Percentiles rank a stretch among this genome's conserved stretches.
These are phyloP conservation scores for Dioctria linearis DNA, from an alignment of 2,888 invertebrate genomes.

Conservation along the genomic window DNA sequence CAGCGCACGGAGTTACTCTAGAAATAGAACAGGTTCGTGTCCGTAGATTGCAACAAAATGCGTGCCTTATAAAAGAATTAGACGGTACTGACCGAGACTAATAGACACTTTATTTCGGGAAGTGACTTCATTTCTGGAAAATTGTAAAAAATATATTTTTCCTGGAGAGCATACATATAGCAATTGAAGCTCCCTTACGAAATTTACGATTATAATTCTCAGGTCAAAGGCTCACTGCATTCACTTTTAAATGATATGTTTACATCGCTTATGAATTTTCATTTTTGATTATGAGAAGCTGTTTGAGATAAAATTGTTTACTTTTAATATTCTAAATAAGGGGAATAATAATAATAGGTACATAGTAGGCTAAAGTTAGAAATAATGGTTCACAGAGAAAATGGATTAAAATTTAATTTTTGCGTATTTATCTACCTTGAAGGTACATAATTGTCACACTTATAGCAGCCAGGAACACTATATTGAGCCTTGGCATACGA, in stretches of 20 bases:
- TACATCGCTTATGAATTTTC: background rate
- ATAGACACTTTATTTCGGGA: constrained; percentile 43
- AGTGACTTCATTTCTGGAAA: constrained; percentile 35
- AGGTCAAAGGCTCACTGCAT: background rate
- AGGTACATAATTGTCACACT: too few relatives aligned
- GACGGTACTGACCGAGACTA: constrained; percentile 45
- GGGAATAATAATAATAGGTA: too few relatives aligned
- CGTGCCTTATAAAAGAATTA: constrained; percentile 28
- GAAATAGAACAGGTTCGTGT: constrained; percentile 46
- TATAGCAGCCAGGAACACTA: too few relatives aligned
- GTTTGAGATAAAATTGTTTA: background rate
- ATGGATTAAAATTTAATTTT: too few relatives aligned
- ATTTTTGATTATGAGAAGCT: background rate
- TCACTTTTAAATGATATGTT: background rate
- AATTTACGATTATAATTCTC: background rate
- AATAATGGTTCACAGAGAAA: too few relatives aligned
- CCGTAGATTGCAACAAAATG: constrained; percentile 45
- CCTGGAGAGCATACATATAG: background rate
- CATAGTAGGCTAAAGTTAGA: too few relatives aligned
- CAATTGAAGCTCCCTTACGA: background rate
- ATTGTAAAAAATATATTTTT: background rate
- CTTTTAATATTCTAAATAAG: too few relatives aligned
- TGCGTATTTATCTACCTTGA: too few relatives aligned
- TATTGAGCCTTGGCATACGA: too few relatives aligned
- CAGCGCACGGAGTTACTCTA: constrained; percentile 6